These are phyloP conservation scores for Selene dorsalis DNA, from an alignment of 2,797 vertebrate genomes.

Conservation along the genomic window DNA sequence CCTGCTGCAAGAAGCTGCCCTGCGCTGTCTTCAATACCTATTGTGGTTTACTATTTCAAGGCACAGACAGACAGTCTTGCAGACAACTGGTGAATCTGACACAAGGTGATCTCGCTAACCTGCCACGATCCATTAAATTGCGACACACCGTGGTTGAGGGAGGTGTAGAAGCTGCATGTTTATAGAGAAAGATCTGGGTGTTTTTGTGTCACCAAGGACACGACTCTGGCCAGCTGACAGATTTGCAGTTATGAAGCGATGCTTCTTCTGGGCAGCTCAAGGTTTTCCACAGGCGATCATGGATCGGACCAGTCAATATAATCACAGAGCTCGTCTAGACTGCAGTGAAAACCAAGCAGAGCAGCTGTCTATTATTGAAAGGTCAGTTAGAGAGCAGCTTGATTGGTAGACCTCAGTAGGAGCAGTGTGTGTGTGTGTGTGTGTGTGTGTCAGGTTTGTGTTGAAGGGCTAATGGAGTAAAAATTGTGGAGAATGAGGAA, in stretches of 20 bases:
- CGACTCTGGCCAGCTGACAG: conserved; percentile 12
- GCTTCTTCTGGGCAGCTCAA: conserved; percentile 54
- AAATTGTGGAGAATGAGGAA: conserved; percentile 11
- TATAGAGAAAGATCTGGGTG: conserved; percentile 23
- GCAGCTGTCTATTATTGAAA: conserved; percentile 62
- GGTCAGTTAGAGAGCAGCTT: conserved; percentile 60
- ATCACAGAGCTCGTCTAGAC: conserved; percentile 63
- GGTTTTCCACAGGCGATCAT: conserved; percentile 61
- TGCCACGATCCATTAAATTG: conserved; percentile 39
- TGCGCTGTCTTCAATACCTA: conserved; percentile 60
- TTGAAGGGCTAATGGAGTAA: conserved; percentile 17
- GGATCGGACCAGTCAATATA: conserved; percentile 63
- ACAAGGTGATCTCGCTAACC: conserved; percentile 30
- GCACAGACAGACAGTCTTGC: conserved; percentile 36
- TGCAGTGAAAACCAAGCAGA: conserved; percentile 50
- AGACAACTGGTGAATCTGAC: conserved; percentile 44
- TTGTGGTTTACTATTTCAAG: conserved; percentile 63
- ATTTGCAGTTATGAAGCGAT: conserved; percentile 62
- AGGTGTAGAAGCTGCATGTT: conserved; percentile 19
- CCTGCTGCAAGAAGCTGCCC: conserved; percentile 55
- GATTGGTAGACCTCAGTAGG: conserved; percentile 23
- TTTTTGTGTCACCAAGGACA: conserved; percentile 13
- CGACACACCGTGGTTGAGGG: conserved; percentile 25
- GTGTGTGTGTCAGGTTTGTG: conserved; percentile 10
- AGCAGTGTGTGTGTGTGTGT: neutral